Evolutionary conservation across 2,888 invertebrate species (phyloP), one percentile per base, ranked within the genome.

Genomic region (Stegana nigrithorax): DNA sequence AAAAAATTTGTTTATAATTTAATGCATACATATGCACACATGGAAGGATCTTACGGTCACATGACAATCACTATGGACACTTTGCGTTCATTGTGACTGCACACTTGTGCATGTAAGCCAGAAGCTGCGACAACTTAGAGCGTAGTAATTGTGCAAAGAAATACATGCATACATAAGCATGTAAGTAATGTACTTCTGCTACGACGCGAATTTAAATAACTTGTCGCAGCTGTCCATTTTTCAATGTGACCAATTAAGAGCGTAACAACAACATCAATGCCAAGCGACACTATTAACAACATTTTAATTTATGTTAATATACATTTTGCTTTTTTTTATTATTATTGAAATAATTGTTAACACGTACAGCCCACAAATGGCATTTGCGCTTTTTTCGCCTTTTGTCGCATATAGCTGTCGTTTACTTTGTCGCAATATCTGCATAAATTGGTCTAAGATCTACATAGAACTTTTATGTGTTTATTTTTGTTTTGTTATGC

Each of bases 281-380:
- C 69, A 66, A 62, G 70, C 66, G 63, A 67, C 68, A 69, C 67
- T 76, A 67, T 74, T 74, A 73, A 66, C 67, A 66, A 68, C 62
- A 62, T 67, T 72, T 66, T 50, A 65, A 63, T 60, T 56, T 55
- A 67, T 67, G 67, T 55, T 50, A 59, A 59, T 36, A 58, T 12
- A 29, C 10, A 50, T 62, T 59, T 36, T 36, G 8, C n/a, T n/a
- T 32, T 12, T 32, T 32, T 26, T 21, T 55, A 27, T 51, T 23
- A 29, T 55, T 53, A 53, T 64, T 60, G 65, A 39, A 61, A 58
- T 62, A 60, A 70, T 67, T 63, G 66, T 51, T 64, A 60, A 67
- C 67, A 67, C 60, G 59, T 65, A 60, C 21, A 59, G 57, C 62
- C 68, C 65, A 57, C 63, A 65, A 62, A 51, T 60, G 60, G 45